Conservation (phyloP, 1,140 invertebrate genomes). For the Lepeophtheirus salmonis region DNA sequence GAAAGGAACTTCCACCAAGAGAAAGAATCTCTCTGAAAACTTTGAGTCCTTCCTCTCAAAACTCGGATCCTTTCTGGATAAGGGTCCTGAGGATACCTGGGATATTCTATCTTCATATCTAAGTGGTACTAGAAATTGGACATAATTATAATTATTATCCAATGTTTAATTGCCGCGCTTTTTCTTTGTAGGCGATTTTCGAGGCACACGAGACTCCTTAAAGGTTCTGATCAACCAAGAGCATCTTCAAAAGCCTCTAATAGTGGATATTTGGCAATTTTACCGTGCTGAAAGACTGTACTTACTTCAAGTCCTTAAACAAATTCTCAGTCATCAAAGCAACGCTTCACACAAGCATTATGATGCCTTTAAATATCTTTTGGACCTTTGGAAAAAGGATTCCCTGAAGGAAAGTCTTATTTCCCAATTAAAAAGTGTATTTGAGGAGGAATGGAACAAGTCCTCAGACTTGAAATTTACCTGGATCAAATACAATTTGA, state of each 20-base stretch:
- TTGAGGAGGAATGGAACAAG: not conserved
- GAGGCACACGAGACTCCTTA: conserved; percentile 15
- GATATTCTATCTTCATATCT: not conserved
- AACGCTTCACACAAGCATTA: not conserved
- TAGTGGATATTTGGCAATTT: conserved; percentile 20
- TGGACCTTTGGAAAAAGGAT: not conserved
- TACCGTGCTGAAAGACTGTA: conserved; percentile 19
- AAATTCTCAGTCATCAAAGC: conserved; percentile 12
- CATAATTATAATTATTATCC: no score
- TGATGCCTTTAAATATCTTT: not conserved
- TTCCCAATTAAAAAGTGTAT: not conserved
- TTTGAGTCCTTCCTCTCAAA: not conserved
- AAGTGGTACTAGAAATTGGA: no score
- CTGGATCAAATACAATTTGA: not conserved
- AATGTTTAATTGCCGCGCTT: no score
- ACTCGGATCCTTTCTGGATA: not conserved
- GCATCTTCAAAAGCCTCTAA: conserved; percentile 16
- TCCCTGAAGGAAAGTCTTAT: not conserved
- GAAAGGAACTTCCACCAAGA: not conserved
- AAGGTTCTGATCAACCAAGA: conserved; percentile 10
- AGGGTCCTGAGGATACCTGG: not conserved
- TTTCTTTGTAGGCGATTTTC: conserved; percentile 12
- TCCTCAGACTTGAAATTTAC: not conserved
- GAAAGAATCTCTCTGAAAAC: not conserved
- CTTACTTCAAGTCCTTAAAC: conserved; percentile 17